These are phyloP conservation scores for Temnopleurus reevesii DNA, from an alignment of 53 echinoderm and acorn worm genomes.

Conservation along the genomic window DNA sequence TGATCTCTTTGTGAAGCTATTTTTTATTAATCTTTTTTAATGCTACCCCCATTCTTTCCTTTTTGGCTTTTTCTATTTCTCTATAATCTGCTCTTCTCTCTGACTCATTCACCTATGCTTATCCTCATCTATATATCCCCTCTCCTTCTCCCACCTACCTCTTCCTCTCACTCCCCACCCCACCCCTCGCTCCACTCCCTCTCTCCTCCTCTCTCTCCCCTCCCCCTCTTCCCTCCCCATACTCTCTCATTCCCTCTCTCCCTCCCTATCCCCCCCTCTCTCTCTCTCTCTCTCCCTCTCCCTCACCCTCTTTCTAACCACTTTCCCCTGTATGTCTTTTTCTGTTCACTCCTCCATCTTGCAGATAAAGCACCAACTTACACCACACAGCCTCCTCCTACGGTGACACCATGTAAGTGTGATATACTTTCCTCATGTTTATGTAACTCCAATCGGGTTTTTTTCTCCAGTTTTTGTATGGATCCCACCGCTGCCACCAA, in stretches of 20 bases:
- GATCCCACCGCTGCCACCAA: no score
- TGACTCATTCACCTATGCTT: background rate
- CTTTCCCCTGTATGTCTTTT: background rate
- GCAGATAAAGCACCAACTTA: background rate
- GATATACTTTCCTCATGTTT: no score
- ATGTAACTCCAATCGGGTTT: no score
- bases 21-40: no score
- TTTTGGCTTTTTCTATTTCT: background rate
- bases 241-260: background rate
- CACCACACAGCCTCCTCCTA: slow-evolving; percentile 58
- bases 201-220: background rate
- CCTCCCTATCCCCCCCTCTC: background rate
- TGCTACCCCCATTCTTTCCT: background rate
- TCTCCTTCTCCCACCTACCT: background rate
- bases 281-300: background rate
- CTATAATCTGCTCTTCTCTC: background rate
- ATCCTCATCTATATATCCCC: background rate
- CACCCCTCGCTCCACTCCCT: background rate
- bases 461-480: no score
- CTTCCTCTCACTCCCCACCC: background rate
- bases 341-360: background rate
- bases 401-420: slow-evolving; percentile 60
- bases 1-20: no score
- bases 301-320: background rate
- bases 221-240: background rate